Evolutionary conservation across 2,797 vertebrate species (phyloP).

Genomic region (Pseudochirops corinnae): DNA sequence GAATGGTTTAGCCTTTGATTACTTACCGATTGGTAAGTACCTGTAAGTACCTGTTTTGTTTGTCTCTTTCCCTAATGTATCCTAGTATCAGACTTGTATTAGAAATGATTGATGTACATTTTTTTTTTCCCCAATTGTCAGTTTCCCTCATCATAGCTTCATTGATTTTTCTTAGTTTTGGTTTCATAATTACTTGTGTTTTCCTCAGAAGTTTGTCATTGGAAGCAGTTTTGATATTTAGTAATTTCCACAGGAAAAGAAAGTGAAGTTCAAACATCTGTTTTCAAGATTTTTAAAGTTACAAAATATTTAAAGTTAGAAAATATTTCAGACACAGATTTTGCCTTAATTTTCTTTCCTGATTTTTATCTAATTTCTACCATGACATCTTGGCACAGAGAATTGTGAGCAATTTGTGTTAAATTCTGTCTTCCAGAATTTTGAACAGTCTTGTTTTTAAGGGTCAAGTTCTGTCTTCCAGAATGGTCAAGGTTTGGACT

Average conservation of each 20-base stretch:
- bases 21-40: neutral
- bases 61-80: neutral
- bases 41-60: neutral
- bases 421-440: neutral
- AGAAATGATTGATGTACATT: neutral
- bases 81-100: neutral
- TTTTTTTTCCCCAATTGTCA: neutral
- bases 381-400: neutral
- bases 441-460: neutral
- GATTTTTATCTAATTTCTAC: neutral
- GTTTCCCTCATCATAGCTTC: neutral
- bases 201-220: neutral
- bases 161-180: neutral
- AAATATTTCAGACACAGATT: neutral
- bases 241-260: neutral
- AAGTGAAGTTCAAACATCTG: neutral
- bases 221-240: neutral
- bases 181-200: neutral
- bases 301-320: neutral
- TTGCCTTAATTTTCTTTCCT: neutral
- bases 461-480: neutral
- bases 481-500: neutral
- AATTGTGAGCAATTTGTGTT: neutral
- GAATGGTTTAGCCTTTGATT: neutral
- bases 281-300: neutral